Conservation (phyloP, 1,140 invertebrate species). For the Zaprionus camerounensis region DNA sequence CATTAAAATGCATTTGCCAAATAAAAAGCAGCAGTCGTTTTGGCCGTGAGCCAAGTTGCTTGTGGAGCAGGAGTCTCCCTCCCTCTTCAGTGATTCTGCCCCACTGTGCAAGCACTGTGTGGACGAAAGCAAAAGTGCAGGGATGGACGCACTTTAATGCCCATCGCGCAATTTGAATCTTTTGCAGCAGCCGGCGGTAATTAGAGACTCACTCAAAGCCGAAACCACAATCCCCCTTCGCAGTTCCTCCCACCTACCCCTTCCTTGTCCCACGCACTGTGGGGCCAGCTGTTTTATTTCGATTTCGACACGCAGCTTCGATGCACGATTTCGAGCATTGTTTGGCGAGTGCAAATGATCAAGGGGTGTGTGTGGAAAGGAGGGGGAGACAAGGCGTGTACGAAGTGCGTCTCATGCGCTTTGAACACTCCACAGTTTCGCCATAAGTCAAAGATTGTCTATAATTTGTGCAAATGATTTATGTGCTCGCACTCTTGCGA, state of each 20-base stretch:
- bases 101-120: constrained; percentile 1
- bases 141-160: constrained; percentile 41
- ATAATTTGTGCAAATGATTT: constrained; percentile 59
- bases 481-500: constrained; percentile 24
- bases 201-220: constrained; percentile 48
- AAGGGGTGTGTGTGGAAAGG: not conserved
- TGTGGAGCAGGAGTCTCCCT: not conserved
- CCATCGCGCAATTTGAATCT: constrained; percentile 46
- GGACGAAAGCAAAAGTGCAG: constrained; percentile 52
- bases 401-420: constrained; percentile 19
- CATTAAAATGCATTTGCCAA: constrained; percentile 74
- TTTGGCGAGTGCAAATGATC: constrained; percentile 24
- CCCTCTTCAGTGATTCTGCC: not conserved
- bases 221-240: too few relatives aligned
- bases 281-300: constrained; percentile 34
- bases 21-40: constrained; percentile 48
- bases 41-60: constrained; percentile 53
- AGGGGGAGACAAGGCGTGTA: not conserved
- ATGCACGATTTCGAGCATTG: constrained; percentile 7
- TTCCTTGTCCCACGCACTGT: not conserved
- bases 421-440: constrained; percentile 49
- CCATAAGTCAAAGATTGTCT: constrained; percentile 50
- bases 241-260: not conserved
- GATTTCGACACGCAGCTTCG: constrained; percentile 3
- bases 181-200: constrained; percentile 56